Evolutionary conservation across 2,797 vertebrate species (phyloP), one percentile per base, ranked within the genome.

Genomic region (Catharus ustulatus): DNA sequence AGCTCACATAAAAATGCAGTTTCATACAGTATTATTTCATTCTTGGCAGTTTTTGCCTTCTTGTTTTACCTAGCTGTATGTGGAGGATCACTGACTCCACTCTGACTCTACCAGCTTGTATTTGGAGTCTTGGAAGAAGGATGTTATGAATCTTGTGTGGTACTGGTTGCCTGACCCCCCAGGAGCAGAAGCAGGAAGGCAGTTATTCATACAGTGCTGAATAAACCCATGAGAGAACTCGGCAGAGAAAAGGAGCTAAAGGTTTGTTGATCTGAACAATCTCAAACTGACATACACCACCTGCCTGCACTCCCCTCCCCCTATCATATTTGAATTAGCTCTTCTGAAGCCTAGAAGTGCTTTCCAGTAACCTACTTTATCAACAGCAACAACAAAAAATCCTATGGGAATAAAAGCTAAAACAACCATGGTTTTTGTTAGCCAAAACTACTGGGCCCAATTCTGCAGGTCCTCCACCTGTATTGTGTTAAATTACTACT

Each of bases 1-100:
- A 80, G 48, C 34, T 95, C 34, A n/a, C n/a, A 22, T 49, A 82
- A 94, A 94, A 94, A 93, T n/a, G 32, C 40, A 57, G 5, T 61
- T 57, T 93, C 48, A 71, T 36, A 45, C 26, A 57, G 19, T 83
- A 77, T 79, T 94, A 87, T 92, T 96, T 96, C 7, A 64, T 67
- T 84, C 52, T 63, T 85, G 49, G 42, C 68, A 71, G 78, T 66
- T 82, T 54, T 55, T 82, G 52, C 59, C 63, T 66, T 59, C 45
- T 89, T 87, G 43, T 62, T 80, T 92, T 92, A 69, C 77, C 63
- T 82, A 63, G 81, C 40, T 93, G 36, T 62, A 22, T 36, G 63
- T 10, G 6, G 38, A 79, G 15, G 63, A 82, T 76, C 67, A n/a
- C 75, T 72, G 66, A 54, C 71, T 89, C 66, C 43, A 51, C 38